These are phyloP conservation scores for Cerastis rubricosa DNA, from an alignment of 2,888 invertebrate species.

Conservation along the genomic window DNA sequence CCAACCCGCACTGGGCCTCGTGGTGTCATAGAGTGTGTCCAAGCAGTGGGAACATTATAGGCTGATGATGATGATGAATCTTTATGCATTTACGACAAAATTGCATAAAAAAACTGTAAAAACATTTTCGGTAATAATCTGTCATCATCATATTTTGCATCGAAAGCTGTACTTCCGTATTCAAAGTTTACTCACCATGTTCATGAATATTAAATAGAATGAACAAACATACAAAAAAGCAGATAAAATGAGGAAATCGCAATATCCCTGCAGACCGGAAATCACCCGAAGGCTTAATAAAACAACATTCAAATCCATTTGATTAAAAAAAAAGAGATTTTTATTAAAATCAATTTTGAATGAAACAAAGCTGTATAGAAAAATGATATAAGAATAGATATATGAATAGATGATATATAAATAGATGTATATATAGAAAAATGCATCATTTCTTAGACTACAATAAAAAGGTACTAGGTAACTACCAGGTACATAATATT, in stretches of 20 bases:
- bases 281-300: conserved; percentile 38
- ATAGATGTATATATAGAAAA: too few relatives aligned
- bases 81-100: background rate
- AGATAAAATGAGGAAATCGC: conserved; percentile 24
- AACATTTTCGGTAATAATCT: background rate
- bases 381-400: too few relatives aligned
- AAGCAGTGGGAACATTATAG: too few relatives aligned
- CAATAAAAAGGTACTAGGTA: background rate
- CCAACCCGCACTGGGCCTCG: too few relatives aligned
- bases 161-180: background rate
- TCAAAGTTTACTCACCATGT: conserved; percentile 21
- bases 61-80: too few relatives aligned
- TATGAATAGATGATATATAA: too few relatives aligned
- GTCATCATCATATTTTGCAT: background rate
- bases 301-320: background rate
- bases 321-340: background rate
- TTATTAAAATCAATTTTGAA: conserved; percentile 7
- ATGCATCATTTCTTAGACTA: background rate
- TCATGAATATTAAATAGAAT: conserved; percentile 23
- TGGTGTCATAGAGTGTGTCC: too few relatives aligned
- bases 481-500: background rate
- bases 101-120: background rate
- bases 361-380: too few relatives aligned
- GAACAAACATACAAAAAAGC: conserved; percentile 14
- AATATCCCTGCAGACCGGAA: conserved; percentile 15